Evolutionary conservation across 2,888 invertebrate species (phyloP), one percentile per base, ranked within the genome.

Genomic region (Smittia aterrima): DNA sequence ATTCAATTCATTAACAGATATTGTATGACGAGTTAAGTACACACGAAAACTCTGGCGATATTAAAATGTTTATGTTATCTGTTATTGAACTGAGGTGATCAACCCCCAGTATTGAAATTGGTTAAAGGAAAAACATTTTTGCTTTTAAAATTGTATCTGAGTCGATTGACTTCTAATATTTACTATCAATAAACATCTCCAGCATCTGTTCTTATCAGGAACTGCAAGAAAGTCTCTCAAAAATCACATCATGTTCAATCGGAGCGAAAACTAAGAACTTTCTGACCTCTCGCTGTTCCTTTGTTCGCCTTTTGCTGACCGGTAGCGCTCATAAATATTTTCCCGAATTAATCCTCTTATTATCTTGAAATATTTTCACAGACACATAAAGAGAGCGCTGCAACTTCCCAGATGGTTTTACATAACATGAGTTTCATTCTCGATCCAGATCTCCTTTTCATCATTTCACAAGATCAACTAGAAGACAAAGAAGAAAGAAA

Each of bases 361-460:
- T 32, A 32, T 47, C n/a, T 47, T 11, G 47, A 47, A n/a, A 47
- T 47, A n/a, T 13, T 16, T 47, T 47, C 3, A 38, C 47, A 47
- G 2, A n/a, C 47, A 47, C 47, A 47, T 2, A 11, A n/a, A 47
- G 47, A 47, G 16, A 47, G 16, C 47, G 32, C 32, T 32, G 32
- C 32, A 32, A 9, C 32, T 32, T 47, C 11, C 47, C 47, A 47
- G 47, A 11, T 47, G 47, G 47, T 47, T 38, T 47, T 47, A 47
- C 47, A 47, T 47, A 47, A 47, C 11, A 47, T 47, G 4, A 11
- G 16, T 47, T 47, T 2, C 47, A 47, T 47, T 16, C 16, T 47
- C 24, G 66, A 66, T 66, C 66, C 66, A 40, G 25, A 25, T 64
- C 62, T 64, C 24, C 24, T 64, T 66, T 32, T 66, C 47, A n/a